phyloP scores from a whole-genome alignment of 2,797 vertebrate genomes.

The Rhodeus uyekii region DNA sequence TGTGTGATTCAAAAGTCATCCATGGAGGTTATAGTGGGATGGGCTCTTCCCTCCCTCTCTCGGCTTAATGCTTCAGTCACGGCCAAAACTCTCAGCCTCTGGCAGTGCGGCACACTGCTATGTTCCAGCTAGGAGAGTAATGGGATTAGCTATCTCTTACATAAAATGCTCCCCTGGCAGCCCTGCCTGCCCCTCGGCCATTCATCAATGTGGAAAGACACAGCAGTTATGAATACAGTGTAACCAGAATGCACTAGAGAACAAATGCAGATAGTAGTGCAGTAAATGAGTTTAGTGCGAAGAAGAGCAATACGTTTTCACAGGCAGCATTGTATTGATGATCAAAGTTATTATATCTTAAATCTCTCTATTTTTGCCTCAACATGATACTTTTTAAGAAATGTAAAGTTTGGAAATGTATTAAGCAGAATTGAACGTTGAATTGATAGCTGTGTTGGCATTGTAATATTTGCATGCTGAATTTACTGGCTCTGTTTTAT shows the following conservation, averaged over 20 bases:
- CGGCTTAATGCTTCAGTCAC: not conserved
- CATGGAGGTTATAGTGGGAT: constrained; percentile 24
- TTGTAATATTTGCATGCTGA: not conserved
- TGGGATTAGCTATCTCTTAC: constrained; percentile 55
- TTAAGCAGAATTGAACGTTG: not conserved
- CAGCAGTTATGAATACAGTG: constrained; percentile 21
- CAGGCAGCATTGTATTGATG: not conserved
- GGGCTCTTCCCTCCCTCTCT: constrained; percentile 8
- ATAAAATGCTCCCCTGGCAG: constrained; percentile 47
- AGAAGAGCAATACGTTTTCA: not conserved
- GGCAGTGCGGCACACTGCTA: constrained; percentile 23
- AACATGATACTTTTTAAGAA: not conserved
- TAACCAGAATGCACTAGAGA: not conserved
- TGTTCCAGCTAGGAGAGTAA: constrained; percentile 44
- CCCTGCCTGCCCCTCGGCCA: not conserved
- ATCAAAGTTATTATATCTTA: no score
- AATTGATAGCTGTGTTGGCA: not conserved
- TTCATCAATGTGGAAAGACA: constrained; percentile 25
- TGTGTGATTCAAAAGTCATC: constrained; percentile 32
- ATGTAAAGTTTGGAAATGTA: not conserved
- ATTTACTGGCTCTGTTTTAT: not conserved
- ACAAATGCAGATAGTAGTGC: not conserved
- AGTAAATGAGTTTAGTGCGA: not conserved
- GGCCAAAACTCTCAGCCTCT: constrained; percentile 5
- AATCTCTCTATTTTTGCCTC: not conserved